Evolutionary conservation across 2,797 vertebrate species (phyloP), one percentile per base, ranked within the genome.

Genomic region (Spondyliosoma cantharus): DNA sequence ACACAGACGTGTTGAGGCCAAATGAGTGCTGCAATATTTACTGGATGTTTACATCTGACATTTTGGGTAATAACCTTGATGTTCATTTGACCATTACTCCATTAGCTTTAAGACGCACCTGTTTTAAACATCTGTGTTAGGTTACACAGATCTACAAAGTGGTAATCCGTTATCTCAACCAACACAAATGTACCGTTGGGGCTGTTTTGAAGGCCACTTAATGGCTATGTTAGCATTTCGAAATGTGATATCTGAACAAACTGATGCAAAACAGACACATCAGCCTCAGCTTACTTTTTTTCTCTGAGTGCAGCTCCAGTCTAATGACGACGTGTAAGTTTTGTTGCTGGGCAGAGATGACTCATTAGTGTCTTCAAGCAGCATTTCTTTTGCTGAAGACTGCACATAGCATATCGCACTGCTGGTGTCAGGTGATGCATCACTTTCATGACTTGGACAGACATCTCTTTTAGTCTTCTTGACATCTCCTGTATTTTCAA

Each of bases 281-380:
- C 52, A 78, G 87, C 79, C 81, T 93, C 91, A 80, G 67, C 69
- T 83, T 74, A 73, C 74, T 20, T 66, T 83, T 91, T 92, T 92
- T 88, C 91, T 94, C 82, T 93, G 89, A 75, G 82, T 71, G 2
- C 0, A 3, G 74, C 84, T 74, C 92, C 93, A 93, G 80, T 95
- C 92, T 92, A 96, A 95, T 63, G 92, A 86, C 17, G 93, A 91
- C 83, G 89, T 93, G 92, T 80, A 89, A 71, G 68, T 92, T 84
- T 63, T 85, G 32, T 87, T 94, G 91, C 90, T 86, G 87, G 87
- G 85, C 86, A 85, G 84, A 89, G 90, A 83, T 27, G 82, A 87
- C 87, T 90, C 86, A 85, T 90, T 83, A 73, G 56, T 27, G 16
- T 69, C 76, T 22, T n/a, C 45, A 4, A 50, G 49, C 13, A 14